A percentile compares a stretch with the other conserved stretches of the same genome.
These are phyloP conservation scores for Microctonus hyperodae DNA, from an alignment of 2,888 invertebrate genomes.

Conservation along the genomic window DNA sequence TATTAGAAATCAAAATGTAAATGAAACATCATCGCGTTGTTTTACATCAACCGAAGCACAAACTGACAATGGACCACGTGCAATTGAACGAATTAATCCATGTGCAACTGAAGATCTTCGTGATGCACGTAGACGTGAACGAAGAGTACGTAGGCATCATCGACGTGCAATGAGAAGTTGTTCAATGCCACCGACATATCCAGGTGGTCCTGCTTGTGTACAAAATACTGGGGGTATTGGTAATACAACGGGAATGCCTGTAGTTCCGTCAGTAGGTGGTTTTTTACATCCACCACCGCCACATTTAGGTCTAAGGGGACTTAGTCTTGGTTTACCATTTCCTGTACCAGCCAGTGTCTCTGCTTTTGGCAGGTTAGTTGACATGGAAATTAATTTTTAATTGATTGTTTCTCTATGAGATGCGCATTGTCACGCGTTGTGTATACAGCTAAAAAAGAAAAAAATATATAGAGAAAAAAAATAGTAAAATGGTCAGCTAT, in stretches of 20 bases:
- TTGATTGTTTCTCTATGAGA: neutral
- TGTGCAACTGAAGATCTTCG: conserved; percentile 48
- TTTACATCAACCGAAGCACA: conserved; percentile 61
- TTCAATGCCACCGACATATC: conserved; percentile 57
- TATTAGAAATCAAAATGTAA: conserved; percentile 18
- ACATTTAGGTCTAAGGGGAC: conserved; percentile 59
- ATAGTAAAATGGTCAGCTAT: neutral
- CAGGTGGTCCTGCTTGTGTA: conserved; percentile 42
- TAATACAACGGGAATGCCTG: conserved; percentile 44
- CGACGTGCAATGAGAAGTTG: conserved; percentile 56
- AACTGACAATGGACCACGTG: conserved; percentile 47
- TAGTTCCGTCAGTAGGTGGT: conserved; percentile 51
- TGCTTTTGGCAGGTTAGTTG: conserved; percentile 58
- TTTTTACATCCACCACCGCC: conserved; percentile 60
- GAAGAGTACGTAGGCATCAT: conserved; percentile 54
- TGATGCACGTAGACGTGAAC: conserved; percentile 55
- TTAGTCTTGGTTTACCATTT: conserved; percentile 59
- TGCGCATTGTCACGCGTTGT: neutral
- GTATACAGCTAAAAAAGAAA: too few relatives aligned
- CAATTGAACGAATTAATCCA: conserved; percentile 28
- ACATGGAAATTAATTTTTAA: neutral
- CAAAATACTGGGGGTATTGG: conserved; percentile 39
- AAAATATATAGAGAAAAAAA: neutral
- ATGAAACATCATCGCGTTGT: conserved; percentile 42
- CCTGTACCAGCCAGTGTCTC: conserved; percentile 60